Base-by-base conservation (phyloP, 1,140 invertebrate genomes). In the Bicyclus anynana region DNA sequence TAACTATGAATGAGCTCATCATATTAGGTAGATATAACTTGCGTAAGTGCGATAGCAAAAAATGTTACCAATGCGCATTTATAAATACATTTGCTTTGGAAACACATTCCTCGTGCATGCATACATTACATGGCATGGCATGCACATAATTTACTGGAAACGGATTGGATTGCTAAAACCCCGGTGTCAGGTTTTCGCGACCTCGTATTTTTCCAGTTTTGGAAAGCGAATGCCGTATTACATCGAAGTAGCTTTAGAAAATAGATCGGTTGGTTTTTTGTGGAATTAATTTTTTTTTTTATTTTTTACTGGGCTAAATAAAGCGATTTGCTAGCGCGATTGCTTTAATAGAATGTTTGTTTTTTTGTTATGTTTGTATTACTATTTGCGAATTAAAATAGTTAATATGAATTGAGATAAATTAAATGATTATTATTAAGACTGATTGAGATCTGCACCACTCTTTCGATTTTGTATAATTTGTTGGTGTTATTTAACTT, bases 1-100 rank as follows among this genome's bases (percentile, higher is more conserved):
- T 69, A 64, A 66, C 53, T 67, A 63, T 59, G 58, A 42, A 64
- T 75, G 72, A 75, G 59, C 63, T 75, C 74, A 77, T 74, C 52
- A 44, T 38, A 33, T 12, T 33, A n/a, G 1, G 5, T 29, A 38
- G 2, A 23, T 68, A 67, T 73, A 23, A 17, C 27, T 75, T 73
- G 67, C 65, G 72, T 69, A 65, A 72, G 61, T 48, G 40, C 6
- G 42, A 57, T 6, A 46, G 52, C 46, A 44, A 66, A 73, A 69
- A 71, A 65, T 61, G 42, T 57, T 60, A 60, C 49, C 26, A 53
- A 59, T 48, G 44, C 53, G 29, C 29, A 67, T 56, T 58, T 58
- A 63, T 57, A 58, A 62, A 62, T 48, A 60, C 44, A 53, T 48
- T 62, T 56, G 37, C 54, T 63, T 63, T 58, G 49, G 60, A 38